Evolutionary conservation across 2,113 vertebrate species (phyloP).

Genomic region (Rhegmatorhina hoffmannsi): DNA sequence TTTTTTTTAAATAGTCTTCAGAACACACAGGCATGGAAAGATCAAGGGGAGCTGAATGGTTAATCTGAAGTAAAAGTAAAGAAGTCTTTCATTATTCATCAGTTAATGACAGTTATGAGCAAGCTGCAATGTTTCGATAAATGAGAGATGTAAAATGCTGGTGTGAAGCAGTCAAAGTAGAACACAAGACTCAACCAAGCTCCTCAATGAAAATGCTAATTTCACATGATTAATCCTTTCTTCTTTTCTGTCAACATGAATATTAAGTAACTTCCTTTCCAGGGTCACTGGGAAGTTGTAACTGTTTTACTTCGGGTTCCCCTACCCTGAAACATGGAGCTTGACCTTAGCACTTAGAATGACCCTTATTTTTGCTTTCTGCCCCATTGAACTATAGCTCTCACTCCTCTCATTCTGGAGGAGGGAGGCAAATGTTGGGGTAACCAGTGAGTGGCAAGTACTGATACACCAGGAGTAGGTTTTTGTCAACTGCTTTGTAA

Average conservation of each 20-base stretch:
- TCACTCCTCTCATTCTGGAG: background rate
- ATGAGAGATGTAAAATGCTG: conserved; percentile 50
- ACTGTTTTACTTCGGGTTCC: conserved; percentile 22
- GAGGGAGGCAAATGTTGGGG: background rate
- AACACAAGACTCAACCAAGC: conserved; percentile 65
- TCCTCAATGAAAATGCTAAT: conserved; percentile 80
- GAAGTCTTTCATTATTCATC: conserved; percentile 69
- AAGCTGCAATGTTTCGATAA: conserved; percentile 73
- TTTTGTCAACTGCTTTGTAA: background rate
- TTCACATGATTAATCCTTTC: conserved; percentile 80
- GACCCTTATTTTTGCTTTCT: conserved; percentile 13
- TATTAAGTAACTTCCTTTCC: conserved; percentile 77
- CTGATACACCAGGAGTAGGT: background rate
- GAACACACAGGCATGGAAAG: conserved; percentile 24
- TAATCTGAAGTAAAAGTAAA: conserved; percentile 70
- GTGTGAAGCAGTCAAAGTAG: conserved; percentile 54
- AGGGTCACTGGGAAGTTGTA: conserved; percentile 71
- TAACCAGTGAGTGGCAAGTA: background rate
- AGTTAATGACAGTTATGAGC: conserved; percentile 64
- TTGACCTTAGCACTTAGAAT: conserved; percentile 40
- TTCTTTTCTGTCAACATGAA: conserved; percentile 81
- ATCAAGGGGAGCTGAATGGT: conserved; percentile 62
- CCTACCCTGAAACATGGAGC: background rate
- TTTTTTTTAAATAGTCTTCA: background rate
- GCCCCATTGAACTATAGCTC: background rate